These are phyloP conservation scores for Gallirallus australis DNA, from an alignment of 2,797 vertebrate species.

Conservation along the genomic window DNA sequence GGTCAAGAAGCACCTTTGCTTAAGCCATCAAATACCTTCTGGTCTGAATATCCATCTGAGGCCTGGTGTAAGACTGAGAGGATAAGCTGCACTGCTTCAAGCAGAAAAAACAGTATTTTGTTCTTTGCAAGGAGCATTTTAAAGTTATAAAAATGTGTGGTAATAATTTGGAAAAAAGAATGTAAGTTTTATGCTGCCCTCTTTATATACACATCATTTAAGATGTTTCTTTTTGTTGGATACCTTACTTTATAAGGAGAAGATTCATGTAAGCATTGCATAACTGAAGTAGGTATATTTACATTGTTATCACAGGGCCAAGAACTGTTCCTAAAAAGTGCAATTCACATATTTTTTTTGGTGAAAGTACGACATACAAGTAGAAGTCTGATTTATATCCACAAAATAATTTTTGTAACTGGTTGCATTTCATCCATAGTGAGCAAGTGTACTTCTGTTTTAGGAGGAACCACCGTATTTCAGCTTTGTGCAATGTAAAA, in stretches of 20 bases:
- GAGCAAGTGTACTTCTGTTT: background rate
- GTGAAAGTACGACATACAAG: background rate
- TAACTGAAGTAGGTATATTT: background rate
- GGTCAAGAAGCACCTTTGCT: background rate
- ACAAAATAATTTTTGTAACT: background rate
- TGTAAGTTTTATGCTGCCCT: background rate
- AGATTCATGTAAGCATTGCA: rapidly evolving
- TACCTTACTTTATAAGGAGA: background rate
- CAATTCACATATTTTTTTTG: background rate
- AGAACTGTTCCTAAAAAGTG: background rate
- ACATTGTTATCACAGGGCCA: rapidly evolving
- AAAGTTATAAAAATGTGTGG: background rate
- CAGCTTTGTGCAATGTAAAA: background rate
- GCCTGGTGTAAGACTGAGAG: rapidly evolving
- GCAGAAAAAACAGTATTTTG: background rate
- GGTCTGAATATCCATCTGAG: background rate
- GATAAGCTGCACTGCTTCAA: background rate
- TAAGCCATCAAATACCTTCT: background rate
- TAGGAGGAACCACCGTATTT: background rate
- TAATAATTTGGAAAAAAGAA: background rate
- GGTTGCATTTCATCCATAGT: background rate
- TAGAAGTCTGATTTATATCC: background rate
- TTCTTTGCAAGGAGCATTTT: background rate
- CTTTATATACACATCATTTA: background rate
- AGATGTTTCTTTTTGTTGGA: background rate